Conservation (phyloP, 2,797 vertebrate species). For the Ctenopoma multispine region DNA sequence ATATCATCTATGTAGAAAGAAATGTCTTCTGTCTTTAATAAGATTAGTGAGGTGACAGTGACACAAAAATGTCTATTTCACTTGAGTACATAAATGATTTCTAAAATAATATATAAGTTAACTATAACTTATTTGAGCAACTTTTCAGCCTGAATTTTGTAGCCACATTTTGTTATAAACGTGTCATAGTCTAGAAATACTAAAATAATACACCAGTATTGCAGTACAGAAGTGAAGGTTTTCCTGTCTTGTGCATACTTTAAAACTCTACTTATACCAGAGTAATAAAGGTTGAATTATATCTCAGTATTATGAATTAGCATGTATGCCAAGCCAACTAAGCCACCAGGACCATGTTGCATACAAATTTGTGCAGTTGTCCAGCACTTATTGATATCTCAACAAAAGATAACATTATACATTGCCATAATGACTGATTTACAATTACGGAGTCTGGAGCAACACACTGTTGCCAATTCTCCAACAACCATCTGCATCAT, state of each 20-base stretch:
- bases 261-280: slow-evolving; percentile 1
- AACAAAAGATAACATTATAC: slow-evolving; percentile 14
- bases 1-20: slow-evolving; percentile 1
- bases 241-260: background rate
- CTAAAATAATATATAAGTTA: background rate
- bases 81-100: too few species aligned
- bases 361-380: slow-evolving; percentile 15
- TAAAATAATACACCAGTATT: background rate
- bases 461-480: slow-evolving; percentile 44
- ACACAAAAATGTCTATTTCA: too few species aligned
- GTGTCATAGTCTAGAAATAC: background rate
- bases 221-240: too few species aligned
- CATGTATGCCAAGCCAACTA: slow-evolving; percentile 17
- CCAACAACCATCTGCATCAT: slow-evolving; percentile 40
- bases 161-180: background rate
- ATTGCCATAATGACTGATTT: slow-evolving; percentile 11
- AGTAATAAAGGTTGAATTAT: slow-evolving; percentile 24
- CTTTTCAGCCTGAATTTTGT: background rate
- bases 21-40: too few species aligned
- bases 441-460: slow-evolving; percentile 16
- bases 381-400: slow-evolving; percentile 5
- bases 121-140: background rate
- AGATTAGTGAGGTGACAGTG: too few species aligned
- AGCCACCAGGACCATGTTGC: background rate
- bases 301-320: slow-evolving; percentile 26